These are phyloP conservation scores for Margaritifera margaritifera DNA, from an alignment of 2,888 invertebrate species.

Conservation along the genomic window DNA sequence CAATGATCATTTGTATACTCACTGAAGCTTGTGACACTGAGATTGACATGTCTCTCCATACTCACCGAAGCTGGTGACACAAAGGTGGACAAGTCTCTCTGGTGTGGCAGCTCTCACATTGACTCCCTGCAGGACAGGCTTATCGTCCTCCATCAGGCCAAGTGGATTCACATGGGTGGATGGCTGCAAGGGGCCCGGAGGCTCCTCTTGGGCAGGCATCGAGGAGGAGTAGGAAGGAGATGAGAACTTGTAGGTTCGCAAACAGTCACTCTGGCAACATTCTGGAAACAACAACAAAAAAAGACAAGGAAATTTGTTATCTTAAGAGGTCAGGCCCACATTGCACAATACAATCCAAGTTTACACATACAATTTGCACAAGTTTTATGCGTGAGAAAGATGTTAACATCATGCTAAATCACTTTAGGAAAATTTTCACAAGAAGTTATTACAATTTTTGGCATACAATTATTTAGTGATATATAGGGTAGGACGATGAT, in stretches of 20 bases:
- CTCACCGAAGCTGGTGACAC: conserved; percentile 73
- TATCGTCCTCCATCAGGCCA: conserved; percentile 66
- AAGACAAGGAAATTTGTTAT: not conserved
- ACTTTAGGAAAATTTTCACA: no score
- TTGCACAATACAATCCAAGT: no score
- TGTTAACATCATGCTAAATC: no score
- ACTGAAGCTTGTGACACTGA: no score
- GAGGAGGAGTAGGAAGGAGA: conserved; percentile 4
- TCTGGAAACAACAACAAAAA: conserved; percentile 29
- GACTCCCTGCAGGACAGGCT: conserved; percentile 63
- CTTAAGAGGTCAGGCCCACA: no score
- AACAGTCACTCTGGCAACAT: conserved; percentile 45
- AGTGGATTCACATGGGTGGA: conserved; percentile 23
- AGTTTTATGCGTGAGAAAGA: no score
- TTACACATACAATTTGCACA: no score
- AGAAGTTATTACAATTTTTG: no score
- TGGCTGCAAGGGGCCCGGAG: conserved; percentile 23
- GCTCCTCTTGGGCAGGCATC: conserved; percentile 45
- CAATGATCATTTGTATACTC: no score
- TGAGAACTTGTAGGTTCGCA: conserved; percentile 36
- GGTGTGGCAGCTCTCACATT: conserved; percentile 67
- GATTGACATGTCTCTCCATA: conserved; percentile 5
- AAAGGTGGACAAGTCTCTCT: conserved; percentile 71
- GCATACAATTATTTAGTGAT: no score
- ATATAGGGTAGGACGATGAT: no score